phyloP scores from a whole-genome alignment of 2,888 invertebrate genomes.

The Brachycybe producta region DNA sequence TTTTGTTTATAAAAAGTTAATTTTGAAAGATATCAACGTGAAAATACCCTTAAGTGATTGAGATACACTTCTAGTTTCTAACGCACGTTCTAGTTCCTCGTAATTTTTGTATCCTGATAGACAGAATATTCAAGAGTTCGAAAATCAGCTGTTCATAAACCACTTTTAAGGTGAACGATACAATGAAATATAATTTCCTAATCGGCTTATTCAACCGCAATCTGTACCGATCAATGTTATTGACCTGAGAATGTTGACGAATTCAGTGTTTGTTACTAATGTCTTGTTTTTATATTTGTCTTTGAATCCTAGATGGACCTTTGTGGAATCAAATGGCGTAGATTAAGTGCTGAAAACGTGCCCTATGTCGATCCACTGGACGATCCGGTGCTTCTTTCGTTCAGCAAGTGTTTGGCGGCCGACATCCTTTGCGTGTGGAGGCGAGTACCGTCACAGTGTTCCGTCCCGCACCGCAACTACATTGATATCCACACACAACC shows the following conservation, averaged over 20 bases:
- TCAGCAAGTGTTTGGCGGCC: slow-evolving; percentile 70
- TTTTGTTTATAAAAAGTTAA: too few relatives aligned
- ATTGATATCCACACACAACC: slow-evolving; percentile 24
- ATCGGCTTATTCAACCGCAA: too few relatives aligned
- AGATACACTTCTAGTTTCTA: too few relatives aligned
- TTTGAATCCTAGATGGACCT: slow-evolving; percentile 83
- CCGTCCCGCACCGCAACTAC: slow-evolving; percentile 1
- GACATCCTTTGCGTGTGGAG: slow-evolving; percentile 98
- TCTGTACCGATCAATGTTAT: too few relatives aligned
- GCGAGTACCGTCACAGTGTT: slow-evolving; percentile 46
- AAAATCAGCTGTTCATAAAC: too few relatives aligned
- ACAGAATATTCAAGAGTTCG: too few relatives aligned
- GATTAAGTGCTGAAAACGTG: slow-evolving; percentile 67
- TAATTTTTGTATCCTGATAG: too few relatives aligned
- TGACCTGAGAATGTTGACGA: slow-evolving; percentile 1
- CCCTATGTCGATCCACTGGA: slow-evolving; percentile 48
- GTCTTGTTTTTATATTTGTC: slow-evolving; percentile 23
- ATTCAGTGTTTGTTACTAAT: slow-evolving; percentile 12
- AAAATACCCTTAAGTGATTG: too few relatives aligned
- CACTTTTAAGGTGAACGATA: too few relatives aligned
- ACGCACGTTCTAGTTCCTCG: too few relatives aligned
- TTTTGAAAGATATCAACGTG: too few relatives aligned
- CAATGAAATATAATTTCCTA: too few relatives aligned
- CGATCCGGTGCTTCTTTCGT: slow-evolving; percentile 81
- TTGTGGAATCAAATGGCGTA: slow-evolving; percentile 99